Conservation (phyloP, 2,797 vertebrate species). For the Platalea minor region DNA sequence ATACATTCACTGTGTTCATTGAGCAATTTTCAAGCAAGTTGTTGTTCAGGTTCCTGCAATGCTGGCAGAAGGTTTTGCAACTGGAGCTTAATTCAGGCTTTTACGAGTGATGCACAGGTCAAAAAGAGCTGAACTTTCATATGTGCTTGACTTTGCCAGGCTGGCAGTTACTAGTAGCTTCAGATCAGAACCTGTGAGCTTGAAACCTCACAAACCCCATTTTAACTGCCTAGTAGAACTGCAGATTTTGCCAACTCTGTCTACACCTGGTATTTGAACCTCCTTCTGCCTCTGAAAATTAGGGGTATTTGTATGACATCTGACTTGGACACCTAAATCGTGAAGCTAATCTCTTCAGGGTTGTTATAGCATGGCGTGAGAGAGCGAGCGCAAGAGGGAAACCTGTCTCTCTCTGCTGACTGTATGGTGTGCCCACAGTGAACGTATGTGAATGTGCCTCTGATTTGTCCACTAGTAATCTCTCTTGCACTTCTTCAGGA, state of each 20-base stretch:
- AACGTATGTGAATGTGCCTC: neutral
- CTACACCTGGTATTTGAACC: neutral
- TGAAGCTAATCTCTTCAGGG: neutral
- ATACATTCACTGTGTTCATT: neutral
- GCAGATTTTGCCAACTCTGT: neutral
- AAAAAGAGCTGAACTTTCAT: neutral
- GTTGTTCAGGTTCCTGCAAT: conserved; percentile 30
- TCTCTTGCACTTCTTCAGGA: conserved; percentile 76
- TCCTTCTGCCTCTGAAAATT: neutral
- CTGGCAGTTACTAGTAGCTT: neutral
- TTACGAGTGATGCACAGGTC: neutral
- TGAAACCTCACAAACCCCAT: neutral
- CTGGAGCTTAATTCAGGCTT: conserved; percentile 11
- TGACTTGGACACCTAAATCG: neutral
- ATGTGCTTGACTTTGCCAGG: neutral
- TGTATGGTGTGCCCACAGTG: neutral
- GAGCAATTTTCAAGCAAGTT: conserved; percentile 25
- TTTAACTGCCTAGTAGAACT: neutral
- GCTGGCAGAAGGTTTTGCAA: conserved; percentile 33
- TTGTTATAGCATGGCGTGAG: neutral
- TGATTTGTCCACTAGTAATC: neutral
- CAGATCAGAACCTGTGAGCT: neutral
- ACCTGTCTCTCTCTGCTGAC: neutral
- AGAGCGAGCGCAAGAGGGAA: neutral
- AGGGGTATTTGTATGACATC: neutral